Evolutionary conservation across 2,113 vertebrate species (phyloP).

Genomic region (Thryonomys swinderianus): DNA sequence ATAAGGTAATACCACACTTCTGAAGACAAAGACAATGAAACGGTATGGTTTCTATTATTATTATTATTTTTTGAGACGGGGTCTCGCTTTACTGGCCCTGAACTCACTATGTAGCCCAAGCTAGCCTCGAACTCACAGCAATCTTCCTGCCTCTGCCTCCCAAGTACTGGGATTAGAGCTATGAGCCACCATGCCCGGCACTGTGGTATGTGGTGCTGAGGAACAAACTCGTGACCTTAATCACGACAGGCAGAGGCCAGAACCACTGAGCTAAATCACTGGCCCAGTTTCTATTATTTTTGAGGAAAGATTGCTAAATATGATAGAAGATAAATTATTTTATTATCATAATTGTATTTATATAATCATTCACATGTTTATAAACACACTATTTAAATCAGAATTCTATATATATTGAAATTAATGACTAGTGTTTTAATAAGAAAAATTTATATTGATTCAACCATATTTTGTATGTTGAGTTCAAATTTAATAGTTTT

Average conservation of each 20-base stretch:
- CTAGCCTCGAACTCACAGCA: too few species aligned
- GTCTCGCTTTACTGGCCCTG: too few species aligned
- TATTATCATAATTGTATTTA: not conserved
- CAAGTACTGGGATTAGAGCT: too few species aligned
- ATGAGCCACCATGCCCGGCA: too few species aligned
- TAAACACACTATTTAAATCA: not conserved
- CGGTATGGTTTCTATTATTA: not conserved
- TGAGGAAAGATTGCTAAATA: not conserved
- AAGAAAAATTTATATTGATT: conserved; percentile 10
- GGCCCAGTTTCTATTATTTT: not conserved
- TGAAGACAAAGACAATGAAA: not conserved
- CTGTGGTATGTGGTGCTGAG: too few species aligned
- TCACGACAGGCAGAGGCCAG: too few species aligned
- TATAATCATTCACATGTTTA: not conserved
- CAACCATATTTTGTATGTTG: not conserved
- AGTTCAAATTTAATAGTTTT: not conserved
- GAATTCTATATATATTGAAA: not conserved
- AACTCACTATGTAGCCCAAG: too few species aligned
- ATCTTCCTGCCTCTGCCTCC: too few species aligned
- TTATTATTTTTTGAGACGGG: too few species aligned
- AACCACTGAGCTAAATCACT: too few species aligned
- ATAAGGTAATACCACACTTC: conserved; percentile 16
- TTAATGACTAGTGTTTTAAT: not conserved
- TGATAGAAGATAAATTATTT: not conserved
- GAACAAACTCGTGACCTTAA: too few species aligned